Conservation (phyloP, 2,113 vertebrate species). For the Balaenoptera acutorostrata region DNA sequence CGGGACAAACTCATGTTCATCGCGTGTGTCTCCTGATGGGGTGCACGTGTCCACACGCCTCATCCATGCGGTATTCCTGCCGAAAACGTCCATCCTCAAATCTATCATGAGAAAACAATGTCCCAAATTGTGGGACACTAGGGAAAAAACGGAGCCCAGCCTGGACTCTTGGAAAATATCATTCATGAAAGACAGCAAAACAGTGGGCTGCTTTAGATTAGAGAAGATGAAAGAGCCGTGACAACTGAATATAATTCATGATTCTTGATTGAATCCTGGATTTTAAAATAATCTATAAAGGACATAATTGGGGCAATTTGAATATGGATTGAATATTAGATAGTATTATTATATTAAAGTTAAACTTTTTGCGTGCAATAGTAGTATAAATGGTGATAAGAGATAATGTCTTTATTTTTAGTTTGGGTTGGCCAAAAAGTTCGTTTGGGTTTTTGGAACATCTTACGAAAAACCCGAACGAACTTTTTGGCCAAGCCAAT, state of each 20-base stretch:
- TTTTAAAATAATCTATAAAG: not conserved
- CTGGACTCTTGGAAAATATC: not conserved
- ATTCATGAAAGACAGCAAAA: not conserved
- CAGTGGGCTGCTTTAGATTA: fast-evolving
- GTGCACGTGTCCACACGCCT: fast-evolving
- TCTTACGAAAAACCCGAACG: fast-evolving
- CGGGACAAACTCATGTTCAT: not conserved
- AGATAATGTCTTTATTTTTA: not conserved
- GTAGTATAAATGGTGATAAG: not conserved
- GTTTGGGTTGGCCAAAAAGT: no score
- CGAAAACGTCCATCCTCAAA: not conserved
- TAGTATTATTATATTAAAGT: not conserved
- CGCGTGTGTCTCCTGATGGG: not conserved
- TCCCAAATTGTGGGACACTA: not conserved
- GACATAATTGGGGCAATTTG: not conserved
- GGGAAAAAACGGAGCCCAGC: no score
- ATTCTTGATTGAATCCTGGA: no score
- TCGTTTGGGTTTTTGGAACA: no score
- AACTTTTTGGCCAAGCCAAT: no score
- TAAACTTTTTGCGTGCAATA: not conserved
- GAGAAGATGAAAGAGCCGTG: fast-evolving
- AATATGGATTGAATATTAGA: not conserved
- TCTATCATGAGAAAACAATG: not conserved
- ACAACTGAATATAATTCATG: no score
- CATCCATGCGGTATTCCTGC: not conserved